phyloP scores from a whole-genome alignment of 1,140 invertebrate species.

The Oreohelix idahoensis region DNA sequence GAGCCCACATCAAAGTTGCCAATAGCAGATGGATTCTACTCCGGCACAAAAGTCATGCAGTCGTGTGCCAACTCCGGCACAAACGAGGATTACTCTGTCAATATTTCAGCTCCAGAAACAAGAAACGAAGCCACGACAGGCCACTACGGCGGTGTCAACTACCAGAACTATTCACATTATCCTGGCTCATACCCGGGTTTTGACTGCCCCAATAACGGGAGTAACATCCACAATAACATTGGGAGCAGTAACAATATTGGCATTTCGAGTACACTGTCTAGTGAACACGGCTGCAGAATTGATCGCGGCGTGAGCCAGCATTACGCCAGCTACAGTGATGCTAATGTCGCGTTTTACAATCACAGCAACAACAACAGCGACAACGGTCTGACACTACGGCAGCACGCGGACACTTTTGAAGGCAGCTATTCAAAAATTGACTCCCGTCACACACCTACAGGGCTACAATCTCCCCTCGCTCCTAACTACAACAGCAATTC shows the following conservation, averaged over 20 bases:
- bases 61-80: background rate
- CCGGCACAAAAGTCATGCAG: background rate
- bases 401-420: conserved; percentile 10
- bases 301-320: conserved; percentile 3
- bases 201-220: background rate
- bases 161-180: conserved; percentile 1
- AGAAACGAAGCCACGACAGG: background rate
- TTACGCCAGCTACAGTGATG: background rate
- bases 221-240: background rate
- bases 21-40: background rate
- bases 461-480: background rate
- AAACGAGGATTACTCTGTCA: background rate
- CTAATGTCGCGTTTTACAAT: conserved; percentile 8
- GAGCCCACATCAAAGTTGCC: background rate
- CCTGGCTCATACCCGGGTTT: background rate
- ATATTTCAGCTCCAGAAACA: background rate
- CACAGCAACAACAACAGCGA: background rate
- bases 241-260: background rate
- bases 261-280: background rate
- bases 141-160: background rate
- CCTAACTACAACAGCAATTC: conserved; percentile 1
- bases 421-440: conserved; percentile 7
- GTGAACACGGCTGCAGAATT: background rate
- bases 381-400: background rate
- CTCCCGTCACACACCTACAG: conserved; percentile 6